Conservation (phyloP, 2,797 vertebrate genomes). For the Fistularia commersonii region DNA sequence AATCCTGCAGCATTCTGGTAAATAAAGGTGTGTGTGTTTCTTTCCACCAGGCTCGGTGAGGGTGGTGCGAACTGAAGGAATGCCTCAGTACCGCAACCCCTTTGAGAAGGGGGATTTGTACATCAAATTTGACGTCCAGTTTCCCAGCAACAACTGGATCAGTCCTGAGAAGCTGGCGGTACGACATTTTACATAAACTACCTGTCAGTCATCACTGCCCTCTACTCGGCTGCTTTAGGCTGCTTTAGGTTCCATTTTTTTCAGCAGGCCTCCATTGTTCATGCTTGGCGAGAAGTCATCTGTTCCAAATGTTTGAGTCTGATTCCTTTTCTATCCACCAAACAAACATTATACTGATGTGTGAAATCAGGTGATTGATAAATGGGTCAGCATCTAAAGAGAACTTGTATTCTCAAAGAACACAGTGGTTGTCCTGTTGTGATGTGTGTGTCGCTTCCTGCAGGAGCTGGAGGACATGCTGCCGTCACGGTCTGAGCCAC, state of each 20-base stretch:
- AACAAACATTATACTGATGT: too few species aligned
- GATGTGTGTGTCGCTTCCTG: background rate
- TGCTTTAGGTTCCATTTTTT: too few species aligned
- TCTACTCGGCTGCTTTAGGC: too few species aligned
- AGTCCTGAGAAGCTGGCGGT: slow-evolving; percentile 93
- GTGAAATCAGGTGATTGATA: too few species aligned
- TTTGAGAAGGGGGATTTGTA: slow-evolving; percentile 97
- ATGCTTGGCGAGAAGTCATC: too few species aligned
- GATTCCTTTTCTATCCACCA: too few species aligned
- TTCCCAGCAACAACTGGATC: slow-evolving; percentile 98
- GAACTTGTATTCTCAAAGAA: too few species aligned
- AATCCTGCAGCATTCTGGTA: background rate
- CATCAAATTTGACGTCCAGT: slow-evolving; percentile 96
- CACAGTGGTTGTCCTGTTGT: background rate
- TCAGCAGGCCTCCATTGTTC: too few species aligned
- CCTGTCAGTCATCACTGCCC: too few species aligned
- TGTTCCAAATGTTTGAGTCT: too few species aligned
- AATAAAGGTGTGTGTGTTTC: background rate
- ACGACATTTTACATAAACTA: too few species aligned
- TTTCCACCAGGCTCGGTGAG: slow-evolving; percentile 83
- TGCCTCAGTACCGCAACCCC: slow-evolving; percentile 97
- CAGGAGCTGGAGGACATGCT: slow-evolving; percentile 97
- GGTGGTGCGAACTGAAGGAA: slow-evolving; percentile 93
- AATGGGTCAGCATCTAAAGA: too few species aligned
- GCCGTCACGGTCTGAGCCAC: slow-evolving; percentile 89